Evolutionary conservation across 2,888 invertebrate genomes (phyloP), one percentile per base, ranked within the genome.

Genomic region (Ennomos quercinarius): DNA sequence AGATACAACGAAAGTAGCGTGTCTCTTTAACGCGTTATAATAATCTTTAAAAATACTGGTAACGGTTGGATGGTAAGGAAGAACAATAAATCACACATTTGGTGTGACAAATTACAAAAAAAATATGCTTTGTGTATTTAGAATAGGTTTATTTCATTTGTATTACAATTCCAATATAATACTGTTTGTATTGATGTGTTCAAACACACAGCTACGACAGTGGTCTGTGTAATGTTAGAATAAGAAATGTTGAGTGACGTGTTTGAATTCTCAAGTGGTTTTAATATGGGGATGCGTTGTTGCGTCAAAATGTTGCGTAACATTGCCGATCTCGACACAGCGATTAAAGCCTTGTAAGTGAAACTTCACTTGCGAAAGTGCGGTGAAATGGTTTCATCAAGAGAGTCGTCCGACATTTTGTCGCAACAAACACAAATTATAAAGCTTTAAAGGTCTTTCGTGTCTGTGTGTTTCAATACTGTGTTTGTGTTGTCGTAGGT

Each of bases 91-190:
- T 56, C 46, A 54, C 57, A 58, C 61, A 45, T 17, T 46, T 9
- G 10, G 58, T 47, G 50, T 62, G 57, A 48, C 56, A 50, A 48
- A 57, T 57, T 61, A 60, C 50, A 41, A 63, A 63, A 58, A 39
- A 48, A 45, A 53, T 46, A 57, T 52, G 66, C 66, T 66, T 68
- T 56, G 43, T 63, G 69, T 72, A 70, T 73, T 27, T 78, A 70
- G 71, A 65, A 45, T 58, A 60, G 57, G 51, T 76, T 76, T 72
- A 77, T 77, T 80, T 80, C 75, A 81, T 80, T 81, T 82, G 75
- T 78, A 71, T 79, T 76, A 78, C 77, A 76, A 83, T 87, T 87
- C 85, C 81, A 83, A 84, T 73, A 69, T 80, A 67, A 78, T 74
- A 71, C 72, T 75, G 54, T 47, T 44, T 51, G 51, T 51, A 48